phyloP scores from a whole-genome alignment of 2,888 invertebrate genomes.

The Blastobasis adustella region DNA sequence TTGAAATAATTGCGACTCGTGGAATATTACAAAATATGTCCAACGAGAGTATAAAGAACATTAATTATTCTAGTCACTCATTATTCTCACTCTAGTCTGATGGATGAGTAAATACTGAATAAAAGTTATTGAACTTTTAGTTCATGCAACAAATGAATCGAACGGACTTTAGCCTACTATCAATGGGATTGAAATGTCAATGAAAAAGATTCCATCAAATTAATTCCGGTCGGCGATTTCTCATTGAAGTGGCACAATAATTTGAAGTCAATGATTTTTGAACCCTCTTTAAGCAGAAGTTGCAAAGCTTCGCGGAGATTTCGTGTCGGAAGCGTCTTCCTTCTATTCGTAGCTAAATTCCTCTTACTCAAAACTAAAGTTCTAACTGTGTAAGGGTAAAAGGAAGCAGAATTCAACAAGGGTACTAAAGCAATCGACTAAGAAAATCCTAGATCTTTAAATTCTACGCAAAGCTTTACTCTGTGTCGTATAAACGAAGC shows the following conservation, averaged over 20 bases:
- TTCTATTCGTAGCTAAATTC: slow-evolving; percentile 17
- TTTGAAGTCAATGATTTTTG: slow-evolving; percentile 19
- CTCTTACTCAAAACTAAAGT: slow-evolving; percentile 1
- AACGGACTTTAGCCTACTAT: no score
- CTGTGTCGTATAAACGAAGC: slow-evolving; percentile 27
- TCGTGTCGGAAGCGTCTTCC: slow-evolving; percentile 36
- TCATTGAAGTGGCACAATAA: slow-evolving; percentile 17
- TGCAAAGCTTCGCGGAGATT: slow-evolving; percentile 53
- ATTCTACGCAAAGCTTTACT: slow-evolving; percentile 63
- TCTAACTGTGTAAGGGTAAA: slow-evolving; percentile 31
- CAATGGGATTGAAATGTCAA: no score
- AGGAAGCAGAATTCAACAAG: slow-evolving; percentile 39
- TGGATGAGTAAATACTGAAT: no score
- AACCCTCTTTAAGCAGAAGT: slow-evolving; percentile 31
- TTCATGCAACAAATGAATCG: no score
- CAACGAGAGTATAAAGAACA: no score
- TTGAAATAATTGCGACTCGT: no score
- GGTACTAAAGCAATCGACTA: slow-evolving; percentile 51
- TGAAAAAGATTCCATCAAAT: slow-evolving; percentile 1
- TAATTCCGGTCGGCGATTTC: slow-evolving; percentile 2
- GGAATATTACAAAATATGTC: no score
- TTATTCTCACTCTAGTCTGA: no score
- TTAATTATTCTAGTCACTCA: no score
- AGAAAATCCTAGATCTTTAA: slow-evolving; percentile 42
- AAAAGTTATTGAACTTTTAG: no score